Evolutionary conservation across 2,888 invertebrate species (phyloP).

Genomic region (Neoascia interrupta): DNA sequence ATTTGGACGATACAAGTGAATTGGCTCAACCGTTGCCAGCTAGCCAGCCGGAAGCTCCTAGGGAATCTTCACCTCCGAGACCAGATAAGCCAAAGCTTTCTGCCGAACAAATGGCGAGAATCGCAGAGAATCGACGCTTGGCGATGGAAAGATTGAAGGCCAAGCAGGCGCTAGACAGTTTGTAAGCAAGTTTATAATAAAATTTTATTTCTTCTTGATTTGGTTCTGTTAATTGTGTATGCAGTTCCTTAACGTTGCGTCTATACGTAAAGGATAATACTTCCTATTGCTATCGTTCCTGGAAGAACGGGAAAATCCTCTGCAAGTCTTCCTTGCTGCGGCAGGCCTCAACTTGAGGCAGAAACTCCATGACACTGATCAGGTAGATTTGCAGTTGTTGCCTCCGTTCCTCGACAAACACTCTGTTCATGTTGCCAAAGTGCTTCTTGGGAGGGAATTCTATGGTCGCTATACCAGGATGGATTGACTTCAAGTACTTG

Average conservation of each 20-base stretch:
- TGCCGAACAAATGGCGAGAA: conserved; percentile 85
- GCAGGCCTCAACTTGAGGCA: conserved; percentile 88
- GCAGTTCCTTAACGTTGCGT: too few relatives aligned
- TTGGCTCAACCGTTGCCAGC: conserved; percentile 75
- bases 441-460: conserved; percentile 98
- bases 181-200: background rate
- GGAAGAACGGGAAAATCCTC: conserved; percentile 91
- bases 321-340: conserved; percentile 89
- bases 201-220: background rate
- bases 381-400: conserved; percentile 92
- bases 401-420: conserved; percentile 93
- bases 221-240: too few relatives aligned
- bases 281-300: conserved; percentile 81
- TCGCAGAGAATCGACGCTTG: conserved; percentile 84
- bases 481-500: conserved; percentile 87
- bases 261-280: too few relatives aligned
- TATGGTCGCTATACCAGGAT: conserved; percentile 89
- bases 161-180: conserved; percentile 73
- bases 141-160: conserved; percentile 85
- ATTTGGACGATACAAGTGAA: conserved; percentile 72
- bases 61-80: conserved; percentile 26
- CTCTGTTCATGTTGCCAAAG: conserved; percentile 92
- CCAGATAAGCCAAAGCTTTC: conserved; percentile 76
- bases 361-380: conserved; percentile 88
- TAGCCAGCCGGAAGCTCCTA: conserved; percentile 72